Conservation (phyloP, 2,888 invertebrate species). For the Drosophila heteroneura region DNA sequence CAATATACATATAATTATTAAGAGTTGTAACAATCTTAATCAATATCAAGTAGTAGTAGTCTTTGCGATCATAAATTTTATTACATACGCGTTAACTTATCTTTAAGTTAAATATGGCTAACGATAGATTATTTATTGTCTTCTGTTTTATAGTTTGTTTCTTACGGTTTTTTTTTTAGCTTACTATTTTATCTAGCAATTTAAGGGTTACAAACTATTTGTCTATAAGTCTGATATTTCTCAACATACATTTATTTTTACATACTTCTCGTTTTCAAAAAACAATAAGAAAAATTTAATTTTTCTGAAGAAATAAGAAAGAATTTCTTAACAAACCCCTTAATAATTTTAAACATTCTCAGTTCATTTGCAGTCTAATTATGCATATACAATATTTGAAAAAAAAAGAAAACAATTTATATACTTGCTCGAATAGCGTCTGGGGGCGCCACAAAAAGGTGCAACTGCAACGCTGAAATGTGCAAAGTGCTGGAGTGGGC, state of each 20-base stretch:
- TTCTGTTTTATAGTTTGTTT: not conserved
- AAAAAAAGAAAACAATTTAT: not conserved
- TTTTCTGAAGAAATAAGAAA: not conserved
- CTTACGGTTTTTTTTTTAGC: not conserved
- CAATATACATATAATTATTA: not conserved
- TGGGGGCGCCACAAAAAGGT: slow-evolving; percentile 33
- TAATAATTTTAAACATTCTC: slow-evolving; percentile 39
- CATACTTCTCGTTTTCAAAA: not conserved
- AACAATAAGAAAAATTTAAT: not conserved
- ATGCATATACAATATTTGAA: not conserved
- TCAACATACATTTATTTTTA: not conserved
- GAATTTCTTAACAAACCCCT: not conserved
- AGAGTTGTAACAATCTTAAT: not conserved
- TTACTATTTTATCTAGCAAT: not conserved
- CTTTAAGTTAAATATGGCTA: not conserved
- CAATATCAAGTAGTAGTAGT: not conserved
- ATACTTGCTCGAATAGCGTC: not conserved
- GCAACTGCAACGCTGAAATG: slow-evolving; percentile 35
- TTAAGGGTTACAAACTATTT: not conserved
- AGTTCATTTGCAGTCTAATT: slow-evolving; percentile 55
- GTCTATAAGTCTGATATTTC: not conserved
- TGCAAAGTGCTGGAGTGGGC: not conserved
- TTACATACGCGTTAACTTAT: not conserved
- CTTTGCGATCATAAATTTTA: not conserved
- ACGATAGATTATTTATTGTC: not conserved